These are phyloP conservation scores for Tokudaia muenninki DNA, from an alignment of 2,797 vertebrate species.

Conservation along the genomic window DNA sequence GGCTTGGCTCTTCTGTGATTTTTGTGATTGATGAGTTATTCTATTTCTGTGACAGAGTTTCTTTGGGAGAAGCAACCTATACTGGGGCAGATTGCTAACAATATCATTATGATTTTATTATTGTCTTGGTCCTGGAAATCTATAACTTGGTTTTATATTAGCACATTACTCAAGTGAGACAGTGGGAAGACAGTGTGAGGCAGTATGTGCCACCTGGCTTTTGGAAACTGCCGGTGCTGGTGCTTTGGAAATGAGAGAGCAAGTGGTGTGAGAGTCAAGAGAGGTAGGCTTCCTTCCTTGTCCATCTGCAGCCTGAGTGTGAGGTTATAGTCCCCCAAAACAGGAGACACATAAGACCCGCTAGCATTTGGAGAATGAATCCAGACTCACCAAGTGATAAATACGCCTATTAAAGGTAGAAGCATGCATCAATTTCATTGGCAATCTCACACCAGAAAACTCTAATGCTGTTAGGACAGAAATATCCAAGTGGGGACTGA, in stretches of 20 bases:
- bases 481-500: not conserved
- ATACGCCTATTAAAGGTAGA: not conserved
- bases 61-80: constrained; percentile 75
- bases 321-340: not conserved
- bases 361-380: constrained; percentile 62
- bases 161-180: constrained; percentile 72
- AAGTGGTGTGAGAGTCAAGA: not conserved
- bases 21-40: constrained; percentile 83
- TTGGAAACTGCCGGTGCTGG: constrained; percentile 51
- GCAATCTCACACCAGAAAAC: constrained; percentile 20
- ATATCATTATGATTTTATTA: constrained; percentile 82
- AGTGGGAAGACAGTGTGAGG: constrained; percentile 60
- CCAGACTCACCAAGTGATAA: constrained; percentile 68
- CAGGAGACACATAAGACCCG: not conserved
- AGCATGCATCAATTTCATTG: constrained; percentile 33
- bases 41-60: constrained; percentile 81
- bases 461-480: not conserved
- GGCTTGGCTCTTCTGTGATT: constrained; percentile 71
- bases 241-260: constrained; percentile 44
- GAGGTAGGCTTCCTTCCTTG: not conserved
- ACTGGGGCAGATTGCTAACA: constrained; percentile 75
- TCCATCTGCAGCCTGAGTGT: not conserved
- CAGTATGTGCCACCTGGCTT: constrained; percentile 63
- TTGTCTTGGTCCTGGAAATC: constrained; percentile 39
- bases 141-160: constrained; percentile 82